Evolutionary conservation across 2,797 vertebrate genomes (phyloP), one percentile per base, ranked within the genome.

Genomic region (Chaetodon trifasciatus): DNA sequence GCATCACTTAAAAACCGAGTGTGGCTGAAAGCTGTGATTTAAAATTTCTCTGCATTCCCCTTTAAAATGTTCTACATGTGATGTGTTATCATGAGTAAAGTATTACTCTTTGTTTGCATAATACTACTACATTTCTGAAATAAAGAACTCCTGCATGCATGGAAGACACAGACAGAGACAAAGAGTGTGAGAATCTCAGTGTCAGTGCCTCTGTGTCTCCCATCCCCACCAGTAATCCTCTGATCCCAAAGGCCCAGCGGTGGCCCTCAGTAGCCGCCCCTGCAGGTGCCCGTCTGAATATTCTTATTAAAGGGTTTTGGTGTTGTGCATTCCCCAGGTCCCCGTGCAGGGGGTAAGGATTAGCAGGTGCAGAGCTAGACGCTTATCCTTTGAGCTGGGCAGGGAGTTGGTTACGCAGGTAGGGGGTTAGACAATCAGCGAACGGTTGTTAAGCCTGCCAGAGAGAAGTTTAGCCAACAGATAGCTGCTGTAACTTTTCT

Each of bases 271-370:
- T 77, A 75, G 76, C 79, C 74, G 71, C 42, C 81, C 63, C 80
- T 76, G 73, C 76, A 82, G 87, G 76, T 84, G 80, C 70, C 79
- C 79, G 84, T 89, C 86, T 83, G 76, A 79, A 85, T 79, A 78
- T 85, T 86, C 74, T 75, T 82, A 89, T 89, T 82, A 87, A 86
- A 88, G 73, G 76, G 44, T 63, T 84, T 84, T 5, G 4, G 66
- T 78, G 81, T 79, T 78, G 77, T 72, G 66, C 24, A 35, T 77
- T 83, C 74, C 82, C 85, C 74, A 66, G 72, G 76, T 85, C 78
- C 72, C 82, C 21, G 58, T 35, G 61, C 72, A 63, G 58, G 61
- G 47, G 53, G 61, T 44, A 9, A 44, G 66, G 46, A 62, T 81
- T 75, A 80, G 62, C 79, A 85, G 84, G 81, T 86, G 86, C 71